Conservation (phyloP, 2,797 vertebrate genomes). For the Petrocephalus schoutedeni region DNA sequence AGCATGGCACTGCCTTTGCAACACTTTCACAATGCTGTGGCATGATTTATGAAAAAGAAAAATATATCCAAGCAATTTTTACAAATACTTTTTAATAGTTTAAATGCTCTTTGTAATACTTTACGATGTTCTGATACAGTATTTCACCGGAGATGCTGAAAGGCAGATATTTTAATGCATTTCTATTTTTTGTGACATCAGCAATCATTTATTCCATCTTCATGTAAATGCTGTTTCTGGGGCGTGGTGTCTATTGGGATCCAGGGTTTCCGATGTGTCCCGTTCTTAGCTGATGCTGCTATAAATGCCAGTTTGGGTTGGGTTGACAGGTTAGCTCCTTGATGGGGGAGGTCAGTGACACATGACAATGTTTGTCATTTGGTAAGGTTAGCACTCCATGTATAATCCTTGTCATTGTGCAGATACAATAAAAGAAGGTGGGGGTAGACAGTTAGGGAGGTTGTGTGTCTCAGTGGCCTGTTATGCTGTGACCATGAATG, state of each 20-base stretch:
- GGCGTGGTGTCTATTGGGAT: neutral
- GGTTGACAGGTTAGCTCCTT: neutral
- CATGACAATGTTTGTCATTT: neutral
- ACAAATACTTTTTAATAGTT: neutral
- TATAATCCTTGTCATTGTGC: neutral
- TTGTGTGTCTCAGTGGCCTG: neutral
- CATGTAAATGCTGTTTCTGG: neutral
- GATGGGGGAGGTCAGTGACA: neutral
- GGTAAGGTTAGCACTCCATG: neutral
- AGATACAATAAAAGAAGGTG: neutral
- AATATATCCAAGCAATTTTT: neutral
- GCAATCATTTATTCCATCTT: neutral
- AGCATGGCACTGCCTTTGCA: neutral
- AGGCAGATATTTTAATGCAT: neutral
- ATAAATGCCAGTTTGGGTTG: neutral
- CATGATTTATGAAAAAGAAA: slow-evolving; percentile 3
- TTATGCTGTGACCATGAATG: neutral
- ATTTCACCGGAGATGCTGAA: neutral
- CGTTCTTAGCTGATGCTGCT: neutral
- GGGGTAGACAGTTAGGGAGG: neutral
- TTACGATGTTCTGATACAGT: neutral
- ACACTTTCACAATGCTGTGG: neutral
- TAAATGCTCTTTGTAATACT: neutral
- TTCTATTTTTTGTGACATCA: neutral
- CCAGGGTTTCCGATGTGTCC: neutral